Evolutionary conservation across 2,797 vertebrate genomes (phyloP), one percentile per base, ranked within the genome.

Genomic region (Rhodeus uyekii): DNA sequence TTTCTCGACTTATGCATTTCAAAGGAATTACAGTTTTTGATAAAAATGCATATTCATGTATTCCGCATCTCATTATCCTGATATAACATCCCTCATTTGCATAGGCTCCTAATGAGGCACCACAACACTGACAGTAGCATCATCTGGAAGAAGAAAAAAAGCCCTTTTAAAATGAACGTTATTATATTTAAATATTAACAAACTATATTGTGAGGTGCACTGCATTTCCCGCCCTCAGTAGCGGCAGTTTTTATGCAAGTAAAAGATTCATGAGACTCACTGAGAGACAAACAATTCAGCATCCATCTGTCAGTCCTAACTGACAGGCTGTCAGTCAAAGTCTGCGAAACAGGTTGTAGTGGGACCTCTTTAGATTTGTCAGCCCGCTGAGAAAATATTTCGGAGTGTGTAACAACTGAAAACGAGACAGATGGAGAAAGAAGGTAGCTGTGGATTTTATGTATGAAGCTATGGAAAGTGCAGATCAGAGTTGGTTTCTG

Each of bases 21-120:
- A 82, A 82, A 82, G 81, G 64, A 76, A 82, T 76, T 76, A 48
- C 29, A 61, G 13, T 82, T 79, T 78, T 81, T 85, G 60, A 81
- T 71, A 60, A 48, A 68, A 78, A 81, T 81, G 74, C 83, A 85
- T 85, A 85, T 85, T 82, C 84, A 85, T 82, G 80, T 67, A 2
- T 58, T 78, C 38, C 13, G 68, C 76, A 81, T 77, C 83, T 78
- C 69, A 73, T 82, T 82, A 82, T 38, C 50, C 64, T 79, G 72
- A 58, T 68, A 74, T 34, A 82, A 78, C 61, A 74, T 75, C 77
- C 44, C 36, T 68, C 32, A 75, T 79, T 83, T 79, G 76, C 80
- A 82, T 79, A 74, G 61, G 36, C 71, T 76, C 19, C 29, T 82
- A 76, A 82, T 76, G 63, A 82, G 63, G 48, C 38, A 22, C 61